Conservation (phyloP, 2,888 invertebrate species). For the Pheosia tremula region DNA sequence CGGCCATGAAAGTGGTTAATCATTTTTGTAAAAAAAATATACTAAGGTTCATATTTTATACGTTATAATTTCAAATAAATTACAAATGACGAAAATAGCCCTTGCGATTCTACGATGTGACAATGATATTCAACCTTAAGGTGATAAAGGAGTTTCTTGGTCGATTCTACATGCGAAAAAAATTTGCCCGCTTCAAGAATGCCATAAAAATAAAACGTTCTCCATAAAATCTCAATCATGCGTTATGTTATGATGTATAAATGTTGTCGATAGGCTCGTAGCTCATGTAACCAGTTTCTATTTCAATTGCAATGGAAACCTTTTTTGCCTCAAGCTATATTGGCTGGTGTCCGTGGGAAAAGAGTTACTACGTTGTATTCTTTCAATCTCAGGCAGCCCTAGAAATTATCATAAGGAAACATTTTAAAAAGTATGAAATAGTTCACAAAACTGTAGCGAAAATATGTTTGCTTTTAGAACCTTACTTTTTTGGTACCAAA, state of each 20-base stretch:
- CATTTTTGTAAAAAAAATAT: too few species aligned
- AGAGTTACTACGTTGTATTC: neutral
- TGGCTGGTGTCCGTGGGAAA: constrained; percentile 7
- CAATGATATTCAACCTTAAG: too few species aligned
- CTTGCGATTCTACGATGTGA: too few species aligned
- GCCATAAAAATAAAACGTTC: neutral
- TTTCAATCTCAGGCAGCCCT: neutral
- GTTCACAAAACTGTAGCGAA: neutral
- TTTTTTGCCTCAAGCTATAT: constrained; percentile 1
- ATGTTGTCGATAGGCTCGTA: neutral
- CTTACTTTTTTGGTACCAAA: too few species aligned
- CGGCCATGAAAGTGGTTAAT: too few species aligned
- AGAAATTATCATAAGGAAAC: neutral
- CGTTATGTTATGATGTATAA: constrained; percentile 2
- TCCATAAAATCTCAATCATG: neutral
- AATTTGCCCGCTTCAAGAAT: neutral
- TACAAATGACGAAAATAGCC: too few species aligned
- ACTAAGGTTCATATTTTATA: too few species aligned
- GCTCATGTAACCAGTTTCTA: neutral
- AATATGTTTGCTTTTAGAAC: too few species aligned
- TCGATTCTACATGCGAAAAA: too few species aligned
- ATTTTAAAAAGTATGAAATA: neutral
- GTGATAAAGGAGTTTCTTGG: too few species aligned
- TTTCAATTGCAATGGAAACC: constrained; percentile 3
- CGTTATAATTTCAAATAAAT: too few species aligned